Base-by-base conservation (phyloP, 2,888 invertebrate genomes). In the Lampropteryx suffumata region DNA sequence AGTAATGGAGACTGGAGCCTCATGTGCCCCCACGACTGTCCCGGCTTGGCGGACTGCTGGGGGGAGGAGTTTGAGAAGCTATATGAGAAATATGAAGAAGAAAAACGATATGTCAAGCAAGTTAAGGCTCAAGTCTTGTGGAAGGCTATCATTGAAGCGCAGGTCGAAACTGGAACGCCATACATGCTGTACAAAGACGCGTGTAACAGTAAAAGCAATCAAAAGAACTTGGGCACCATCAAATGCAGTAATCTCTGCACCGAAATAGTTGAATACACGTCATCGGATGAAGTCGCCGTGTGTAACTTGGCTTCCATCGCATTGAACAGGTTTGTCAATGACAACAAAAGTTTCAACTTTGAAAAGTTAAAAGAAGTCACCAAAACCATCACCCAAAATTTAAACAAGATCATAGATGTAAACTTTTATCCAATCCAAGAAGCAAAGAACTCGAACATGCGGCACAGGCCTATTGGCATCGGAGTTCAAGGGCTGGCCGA, bases 401-500 rank as follows among this genome's bases (percentile, higher is more conserved):
- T 99, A 39, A 99, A 99, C 86, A 98, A 96, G 90, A 96, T 99
- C 46, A 99, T 99, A 59, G 99, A 99, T 71, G 92, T 98, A 0
- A 99, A 99, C 84, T 98, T 92, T 81, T 99, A 99, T 80, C 99
- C 99, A 0, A 92, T 99, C 17, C 93, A 94, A 9, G 98, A 99
- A 91, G 97, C 98, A 21, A 92, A 86, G 71, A 92, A 84, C 17
- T 99, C 99, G 0, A 99, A 99, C 83, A 92, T 95, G 84, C 92
- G 96, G 47, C 96, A 96, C 67, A 91, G 96, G 34, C 96, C 96
- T 0, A 95, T 97, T 63, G 96, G 96, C 29, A 98, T 99, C 74
- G 99, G 99, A 4, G 94, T 99, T 36, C 99, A 99, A 86, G 99
- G 99, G 2, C 89, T 99, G 55, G 99, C 99, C 0, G 99, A 99